These are phyloP conservation scores for Pseudorasbora parva DNA, from an alignment of 2,113 vertebrate genomes.

Conservation along the genomic window DNA sequence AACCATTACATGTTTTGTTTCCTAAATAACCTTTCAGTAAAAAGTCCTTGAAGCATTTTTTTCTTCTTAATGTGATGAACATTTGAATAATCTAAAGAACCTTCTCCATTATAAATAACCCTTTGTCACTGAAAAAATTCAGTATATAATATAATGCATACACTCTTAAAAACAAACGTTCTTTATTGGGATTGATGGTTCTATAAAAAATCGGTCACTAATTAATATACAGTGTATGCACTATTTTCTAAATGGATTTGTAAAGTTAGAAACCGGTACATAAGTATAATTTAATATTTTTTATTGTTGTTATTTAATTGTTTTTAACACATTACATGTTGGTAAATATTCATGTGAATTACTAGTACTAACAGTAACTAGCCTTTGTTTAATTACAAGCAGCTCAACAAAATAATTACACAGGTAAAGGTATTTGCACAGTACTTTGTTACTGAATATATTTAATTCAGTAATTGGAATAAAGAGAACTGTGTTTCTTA, in stretches of 20 bases:
- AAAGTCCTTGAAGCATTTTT: too few species aligned
- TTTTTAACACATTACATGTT: not conserved
- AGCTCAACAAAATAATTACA: not conserved
- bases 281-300: not conserved
- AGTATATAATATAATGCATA: too few species aligned
- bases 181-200: too few species aligned
- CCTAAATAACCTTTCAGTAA: too few species aligned
- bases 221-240: too few species aligned
- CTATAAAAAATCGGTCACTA: too few species aligned
- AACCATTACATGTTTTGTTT: too few species aligned
- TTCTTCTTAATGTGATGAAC: too few species aligned
- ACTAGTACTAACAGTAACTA: not conserved
- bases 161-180: too few species aligned
- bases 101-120: too few species aligned
- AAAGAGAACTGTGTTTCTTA: not conserved
- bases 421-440: not conserved
- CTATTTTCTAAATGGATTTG: not conserved
- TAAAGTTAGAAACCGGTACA: not conserved
- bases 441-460: not conserved
- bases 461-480: not conserved
- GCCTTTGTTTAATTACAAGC: not conserved
- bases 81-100: too few species aligned
- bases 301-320: not conserved
- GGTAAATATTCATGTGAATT: not conserved
- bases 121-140: too few species aligned